These are phyloP conservation scores for Mus spretus DNA, from an alignment of 2,797 vertebrate genomes.

Conservation along the genomic window DNA sequence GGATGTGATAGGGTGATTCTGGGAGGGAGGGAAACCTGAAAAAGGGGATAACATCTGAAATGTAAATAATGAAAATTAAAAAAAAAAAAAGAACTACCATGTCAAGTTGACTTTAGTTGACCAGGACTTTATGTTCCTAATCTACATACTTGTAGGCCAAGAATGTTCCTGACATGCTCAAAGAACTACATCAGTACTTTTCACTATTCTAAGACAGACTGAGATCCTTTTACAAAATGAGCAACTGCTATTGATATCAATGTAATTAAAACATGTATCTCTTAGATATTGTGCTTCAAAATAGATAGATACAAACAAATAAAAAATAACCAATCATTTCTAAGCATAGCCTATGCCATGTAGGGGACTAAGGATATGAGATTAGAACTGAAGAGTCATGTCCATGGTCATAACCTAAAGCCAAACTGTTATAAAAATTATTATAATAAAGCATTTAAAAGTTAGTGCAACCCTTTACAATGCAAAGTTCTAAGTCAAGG, in stretches of 20 bases:
- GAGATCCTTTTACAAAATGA: conserved; percentile 28
- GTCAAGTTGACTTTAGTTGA: not conserved
- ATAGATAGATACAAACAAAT: not conserved
- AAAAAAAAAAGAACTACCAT: not conserved
- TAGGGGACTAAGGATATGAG: not conserved
- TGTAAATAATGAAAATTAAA: too few relatives aligned
- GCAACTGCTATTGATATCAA: not conserved
- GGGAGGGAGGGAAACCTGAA: too few relatives aligned
- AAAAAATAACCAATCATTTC: not conserved
- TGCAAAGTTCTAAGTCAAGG: not conserved
- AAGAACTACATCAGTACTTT: not conserved
- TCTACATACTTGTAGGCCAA: not conserved
- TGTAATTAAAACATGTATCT: not conserved
- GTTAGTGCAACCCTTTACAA: not conserved
- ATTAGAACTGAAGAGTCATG: not conserved
- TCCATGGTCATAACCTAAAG: not conserved
- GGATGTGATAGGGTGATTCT: too few relatives aligned
- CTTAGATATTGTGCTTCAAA: not conserved
- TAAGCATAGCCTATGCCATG: not conserved
- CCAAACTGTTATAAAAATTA: not conserved
- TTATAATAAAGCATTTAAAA: not conserved
- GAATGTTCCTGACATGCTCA: not conserved
- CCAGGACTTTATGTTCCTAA: not conserved
- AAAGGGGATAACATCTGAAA: too few relatives aligned
- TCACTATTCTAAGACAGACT: not conserved